These are phyloP conservation scores for Calliopum simillimum DNA, from an alignment of 2,888 invertebrate genomes.

Conservation along the genomic window DNA sequence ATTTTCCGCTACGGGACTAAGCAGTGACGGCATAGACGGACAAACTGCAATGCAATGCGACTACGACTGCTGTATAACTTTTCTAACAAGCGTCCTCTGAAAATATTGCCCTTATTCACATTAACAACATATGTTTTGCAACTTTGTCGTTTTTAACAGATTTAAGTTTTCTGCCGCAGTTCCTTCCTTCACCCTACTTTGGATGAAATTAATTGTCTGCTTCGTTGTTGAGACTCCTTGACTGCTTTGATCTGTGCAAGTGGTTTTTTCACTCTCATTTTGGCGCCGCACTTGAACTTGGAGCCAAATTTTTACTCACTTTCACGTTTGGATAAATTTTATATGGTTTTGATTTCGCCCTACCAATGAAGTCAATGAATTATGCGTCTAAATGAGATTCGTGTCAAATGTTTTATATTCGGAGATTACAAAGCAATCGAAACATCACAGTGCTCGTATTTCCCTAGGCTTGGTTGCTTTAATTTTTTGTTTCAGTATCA, in stretches of 20 bases:
- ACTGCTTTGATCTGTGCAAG: conserved; percentile 21
- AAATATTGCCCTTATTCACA: background rate
- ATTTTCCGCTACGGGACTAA: conserved; percentile 23
- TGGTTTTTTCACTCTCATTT: background rate
- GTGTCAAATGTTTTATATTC: background rate
- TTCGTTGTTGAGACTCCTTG: conserved; percentile 22
- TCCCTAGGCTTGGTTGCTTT: too few relatives aligned
- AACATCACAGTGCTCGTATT: background rate
- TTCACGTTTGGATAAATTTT: background rate
- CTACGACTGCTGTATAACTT: background rate
- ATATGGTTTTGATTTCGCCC: background rate
- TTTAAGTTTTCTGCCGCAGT: background rate
- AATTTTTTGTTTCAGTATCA: too few relatives aligned
- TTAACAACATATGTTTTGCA: conserved; percentile 26
- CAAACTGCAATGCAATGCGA: background rate
- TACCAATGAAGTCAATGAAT: background rate
- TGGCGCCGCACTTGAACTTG: conserved; percentile 29
- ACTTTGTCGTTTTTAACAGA: conserved; percentile 22
- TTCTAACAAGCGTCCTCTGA: too few relatives aligned
- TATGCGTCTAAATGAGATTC: conserved; percentile 10
- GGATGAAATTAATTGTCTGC: conserved; percentile 27
- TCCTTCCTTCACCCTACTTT: background rate
- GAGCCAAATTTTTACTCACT: conserved; percentile 1
- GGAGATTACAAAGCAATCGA: background rate
- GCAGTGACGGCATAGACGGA: background rate